phyloP scores from a whole-genome alignment of 2,797 vertebrate genomes.

The Notoglanidium macrostoma region DNA sequence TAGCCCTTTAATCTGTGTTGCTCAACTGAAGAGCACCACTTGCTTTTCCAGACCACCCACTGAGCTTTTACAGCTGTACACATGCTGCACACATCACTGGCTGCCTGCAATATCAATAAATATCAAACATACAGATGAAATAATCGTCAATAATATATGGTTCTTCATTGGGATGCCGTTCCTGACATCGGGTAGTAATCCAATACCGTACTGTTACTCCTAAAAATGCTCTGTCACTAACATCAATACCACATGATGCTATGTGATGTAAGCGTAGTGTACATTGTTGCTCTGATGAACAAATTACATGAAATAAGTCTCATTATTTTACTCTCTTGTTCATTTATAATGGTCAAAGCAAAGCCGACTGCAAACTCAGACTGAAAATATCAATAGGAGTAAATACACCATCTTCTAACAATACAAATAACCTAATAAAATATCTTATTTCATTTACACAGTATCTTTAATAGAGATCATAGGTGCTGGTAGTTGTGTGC shows the following conservation, averaged over 20 bases:
- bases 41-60: conserved; percentile 12
- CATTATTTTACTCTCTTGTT: background rate
- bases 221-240: background rate
- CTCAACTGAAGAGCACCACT: background rate
- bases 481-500: background rate
- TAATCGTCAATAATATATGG: background rate
- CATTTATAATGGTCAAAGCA: background rate
- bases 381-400: background rate
- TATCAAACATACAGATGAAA: too few species aligned
- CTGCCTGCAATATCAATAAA: background rate
- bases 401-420: background rate
- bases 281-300: background rate
- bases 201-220: too few species aligned
- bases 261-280: background rate
- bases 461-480: background rate
- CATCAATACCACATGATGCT: background rate
- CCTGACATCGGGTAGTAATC: background rate
- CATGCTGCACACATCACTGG: background rate
- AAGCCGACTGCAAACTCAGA: background rate
- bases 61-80: conserved; percentile 22
- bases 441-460: background rate
- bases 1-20: background rate
- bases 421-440: background rate
- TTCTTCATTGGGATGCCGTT: background rate
- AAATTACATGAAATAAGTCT: background rate